Conservation (phyloP, 2,888 invertebrate genomes). For the Pantelozetes paolii region DNA sequence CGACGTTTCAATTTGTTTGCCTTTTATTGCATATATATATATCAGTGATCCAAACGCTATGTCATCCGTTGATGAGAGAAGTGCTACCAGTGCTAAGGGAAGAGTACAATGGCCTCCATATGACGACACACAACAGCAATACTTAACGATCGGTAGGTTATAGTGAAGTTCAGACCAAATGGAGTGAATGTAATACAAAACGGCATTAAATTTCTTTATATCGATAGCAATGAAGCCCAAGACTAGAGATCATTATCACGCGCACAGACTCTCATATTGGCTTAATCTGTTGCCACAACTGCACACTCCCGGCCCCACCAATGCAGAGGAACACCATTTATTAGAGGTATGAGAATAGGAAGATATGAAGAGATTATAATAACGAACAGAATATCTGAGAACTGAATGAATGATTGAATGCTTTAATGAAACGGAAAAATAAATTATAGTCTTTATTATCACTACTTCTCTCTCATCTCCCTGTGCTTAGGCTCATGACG, state of each 20-base stretch:
- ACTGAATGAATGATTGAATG: neutral
- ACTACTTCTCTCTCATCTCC: neutral
- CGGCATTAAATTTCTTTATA: conserved; percentile 34
- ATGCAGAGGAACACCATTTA: conserved; percentile 46
- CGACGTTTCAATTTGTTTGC: conserved; percentile 16
- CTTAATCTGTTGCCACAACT: conserved; percentile 85
- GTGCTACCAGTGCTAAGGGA: conserved; percentile 15
- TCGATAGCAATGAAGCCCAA: conserved; percentile 77
- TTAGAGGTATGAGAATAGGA: conserved; percentile 35
- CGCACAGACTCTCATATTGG: conserved; percentile 93
- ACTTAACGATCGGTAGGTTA: conserved; percentile 68
- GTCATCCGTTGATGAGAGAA: neutral
- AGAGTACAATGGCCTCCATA: conserved; percentile 60
- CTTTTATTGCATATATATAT: neutral
- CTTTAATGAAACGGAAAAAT: conserved; percentile 4
- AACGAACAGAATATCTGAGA: neutral
- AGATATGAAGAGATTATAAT: conserved; percentile 6
- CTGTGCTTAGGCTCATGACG: conserved; percentile 69
- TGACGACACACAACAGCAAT: conserved; percentile 48
- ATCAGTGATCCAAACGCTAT: conserved; percentile 15
- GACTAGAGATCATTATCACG: conserved; percentile 86
- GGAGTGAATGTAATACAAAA: conserved; percentile 8
- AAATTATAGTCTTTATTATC: neutral
- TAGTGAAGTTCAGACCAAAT: neutral
- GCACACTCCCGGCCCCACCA: conserved; percentile 52